Evolutionary conservation across 2,113 vertebrate species (phyloP).

Genomic region (Electrona antarctica): DNA sequence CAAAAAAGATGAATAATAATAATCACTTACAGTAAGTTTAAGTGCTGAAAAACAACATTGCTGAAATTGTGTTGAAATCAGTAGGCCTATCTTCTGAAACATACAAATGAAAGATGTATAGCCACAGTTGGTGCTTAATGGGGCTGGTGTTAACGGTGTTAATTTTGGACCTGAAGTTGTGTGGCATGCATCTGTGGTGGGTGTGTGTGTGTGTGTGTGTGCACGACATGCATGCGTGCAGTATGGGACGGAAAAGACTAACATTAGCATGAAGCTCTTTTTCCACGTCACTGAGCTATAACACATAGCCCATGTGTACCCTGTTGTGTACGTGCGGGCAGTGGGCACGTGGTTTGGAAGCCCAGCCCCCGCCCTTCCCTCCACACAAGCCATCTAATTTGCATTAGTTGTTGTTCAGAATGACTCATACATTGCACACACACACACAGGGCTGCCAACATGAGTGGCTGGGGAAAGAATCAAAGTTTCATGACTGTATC

Average conservation of each 20-base stretch:
- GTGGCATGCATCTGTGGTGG: background rate
- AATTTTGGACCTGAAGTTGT: too few relatives aligned
- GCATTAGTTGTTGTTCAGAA: constrained; percentile 45
- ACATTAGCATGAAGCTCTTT: constrained; percentile 63
- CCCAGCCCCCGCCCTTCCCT: constrained; percentile 5
- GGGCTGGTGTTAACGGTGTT: too few relatives aligned
- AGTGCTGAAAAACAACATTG: too few relatives aligned
- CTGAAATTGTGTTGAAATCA: too few relatives aligned
- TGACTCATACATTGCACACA: constrained; percentile 38
- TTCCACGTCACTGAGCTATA: constrained; percentile 56
- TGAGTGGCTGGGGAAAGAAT: background rate
- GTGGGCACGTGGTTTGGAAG: background rate
- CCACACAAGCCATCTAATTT: constrained; percentile 44
- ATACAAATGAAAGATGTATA: too few relatives aligned
- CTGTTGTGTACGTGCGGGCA: background rate
- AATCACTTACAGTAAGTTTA: too few relatives aligned
- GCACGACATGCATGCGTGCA: constrained; percentile 21
- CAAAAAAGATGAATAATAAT: too few relatives aligned
- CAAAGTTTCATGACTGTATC: too few relatives aligned
- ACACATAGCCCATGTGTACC: background rate
- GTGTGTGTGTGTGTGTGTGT: constrained; percentile 13
- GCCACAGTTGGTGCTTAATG: too few relatives aligned
- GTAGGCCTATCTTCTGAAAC: too few relatives aligned
- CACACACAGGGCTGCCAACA: background rate
- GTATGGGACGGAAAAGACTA: constrained; percentile 37